phyloP scores from a whole-genome alignment of 2,888 invertebrate genomes.

The Dioctria linearis region DNA sequence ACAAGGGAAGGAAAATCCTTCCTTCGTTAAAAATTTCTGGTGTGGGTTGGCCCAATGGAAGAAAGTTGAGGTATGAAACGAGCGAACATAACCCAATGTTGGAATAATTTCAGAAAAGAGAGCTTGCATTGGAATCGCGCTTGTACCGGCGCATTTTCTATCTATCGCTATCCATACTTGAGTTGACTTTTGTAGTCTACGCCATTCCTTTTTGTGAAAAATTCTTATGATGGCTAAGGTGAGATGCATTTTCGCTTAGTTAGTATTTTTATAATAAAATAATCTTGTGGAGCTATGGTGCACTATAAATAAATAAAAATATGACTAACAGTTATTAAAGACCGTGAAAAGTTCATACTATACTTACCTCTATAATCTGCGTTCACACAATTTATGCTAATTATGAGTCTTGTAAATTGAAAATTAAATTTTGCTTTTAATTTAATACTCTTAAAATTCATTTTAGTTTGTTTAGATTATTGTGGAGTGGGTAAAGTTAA shows the following conservation, averaged over 20 bases:
- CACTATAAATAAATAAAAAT: no score
- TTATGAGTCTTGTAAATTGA: not conserved
- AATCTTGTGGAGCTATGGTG: not conserved
- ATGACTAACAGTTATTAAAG: no score
- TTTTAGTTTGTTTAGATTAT: no score
- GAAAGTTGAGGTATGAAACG: not conserved
- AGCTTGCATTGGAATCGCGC: slow-evolving; percentile 37
- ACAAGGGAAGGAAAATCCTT: no score
- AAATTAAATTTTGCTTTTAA: no score
- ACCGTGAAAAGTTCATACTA: no score
- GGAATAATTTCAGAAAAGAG: not conserved
- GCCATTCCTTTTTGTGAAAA: slow-evolving; percentile 66
- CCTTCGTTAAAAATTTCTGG: no score
- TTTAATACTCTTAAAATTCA: no score
- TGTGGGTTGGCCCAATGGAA: no score
- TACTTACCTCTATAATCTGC: not conserved
- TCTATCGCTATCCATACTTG: slow-evolving; percentile 60
- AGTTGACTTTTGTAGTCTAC: slow-evolving; percentile 66
- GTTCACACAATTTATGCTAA: not conserved
- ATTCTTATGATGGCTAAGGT: slow-evolving; percentile 68
- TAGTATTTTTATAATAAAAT: not conserved
- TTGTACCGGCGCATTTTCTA: slow-evolving; percentile 48
- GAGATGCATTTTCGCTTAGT: slow-evolving; percentile 60
- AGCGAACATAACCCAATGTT: not conserved
- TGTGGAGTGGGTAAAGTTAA: slow-evolving; percentile 50